These are phyloP conservation scores for Hypothenemus hampei DNA, from an alignment of 1,140 invertebrate genomes.

Conservation along the genomic window DNA sequence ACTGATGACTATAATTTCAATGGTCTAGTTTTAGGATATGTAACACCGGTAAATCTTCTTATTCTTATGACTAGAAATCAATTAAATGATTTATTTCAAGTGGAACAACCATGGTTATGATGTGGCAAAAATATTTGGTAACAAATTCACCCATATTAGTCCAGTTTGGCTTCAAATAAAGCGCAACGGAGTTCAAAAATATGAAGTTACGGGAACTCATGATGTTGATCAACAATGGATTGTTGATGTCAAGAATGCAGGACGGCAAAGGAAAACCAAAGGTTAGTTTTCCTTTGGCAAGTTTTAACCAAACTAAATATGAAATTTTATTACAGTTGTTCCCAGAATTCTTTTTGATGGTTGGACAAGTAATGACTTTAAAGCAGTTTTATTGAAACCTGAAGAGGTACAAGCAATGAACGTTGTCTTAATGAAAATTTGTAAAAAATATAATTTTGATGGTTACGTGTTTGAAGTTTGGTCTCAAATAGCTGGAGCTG, in stretches of 20 bases:
- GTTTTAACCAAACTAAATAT: neutral
- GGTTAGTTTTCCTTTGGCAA: constrained; percentile 36
- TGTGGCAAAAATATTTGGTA: constrained; percentile 82
- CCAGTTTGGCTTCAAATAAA: constrained; percentile 91
- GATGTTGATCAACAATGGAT: constrained; percentile 84
- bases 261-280: constrained; percentile 47
- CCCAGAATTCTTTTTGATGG: constrained; percentile 83
- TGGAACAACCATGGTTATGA: constrained; percentile 96
- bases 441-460: constrained; percentile 69
- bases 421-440: constrained; percentile 55
- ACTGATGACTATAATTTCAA: constrained; percentile 61
- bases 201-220: constrained; percentile 64
- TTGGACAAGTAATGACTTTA: constrained; percentile 68
- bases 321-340: constrained; percentile 54
- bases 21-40: constrained; percentile 75
- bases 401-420: constrained; percentile 54
- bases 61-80: constrained; percentile 9
- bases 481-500: constrained; percentile 69
- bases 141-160: constrained; percentile 86
- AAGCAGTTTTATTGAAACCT: constrained; percentile 56
- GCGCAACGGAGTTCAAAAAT: constrained; percentile 54
- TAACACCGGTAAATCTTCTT: constrained; percentile 73
- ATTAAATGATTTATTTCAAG: constrained; percentile 46
- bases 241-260: constrained; percentile 56
- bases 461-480: constrained; percentile 87